These are phyloP conservation scores for Lates calcarifer DNA, from an alignment of 2,113 vertebrate genomes.

Conservation along the genomic window DNA sequence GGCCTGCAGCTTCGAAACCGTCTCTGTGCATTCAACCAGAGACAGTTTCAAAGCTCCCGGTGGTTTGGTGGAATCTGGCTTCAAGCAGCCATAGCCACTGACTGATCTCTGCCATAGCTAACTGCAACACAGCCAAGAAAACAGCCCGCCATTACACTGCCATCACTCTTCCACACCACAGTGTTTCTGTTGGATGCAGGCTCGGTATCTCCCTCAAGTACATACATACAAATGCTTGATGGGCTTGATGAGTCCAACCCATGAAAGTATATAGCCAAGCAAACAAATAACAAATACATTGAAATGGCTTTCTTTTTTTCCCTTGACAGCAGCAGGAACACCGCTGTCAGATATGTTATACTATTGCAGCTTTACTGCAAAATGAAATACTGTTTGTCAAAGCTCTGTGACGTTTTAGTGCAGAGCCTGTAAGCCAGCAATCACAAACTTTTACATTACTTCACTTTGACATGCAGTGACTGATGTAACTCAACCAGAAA, in stretches of 20 bases:
- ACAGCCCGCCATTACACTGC: neutral
- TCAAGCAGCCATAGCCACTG: constrained; percentile 21
- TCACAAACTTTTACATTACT: constrained; percentile 48
- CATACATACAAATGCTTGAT: too few species aligned
- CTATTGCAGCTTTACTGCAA: constrained; percentile 34
- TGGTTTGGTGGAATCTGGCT: constrained; percentile 34
- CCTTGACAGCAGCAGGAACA: constrained; percentile 24
- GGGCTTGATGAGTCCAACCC: neutral
- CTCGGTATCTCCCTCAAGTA: neutral
- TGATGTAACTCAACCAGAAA: constrained; percentile 25
- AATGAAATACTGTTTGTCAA: constrained; percentile 50
- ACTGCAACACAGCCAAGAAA: constrained; percentile 22
- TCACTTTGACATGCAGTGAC: constrained; percentile 32
- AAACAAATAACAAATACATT: constrained; percentile 27
- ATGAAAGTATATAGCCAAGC: neutral
- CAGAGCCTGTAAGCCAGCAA: constrained; percentile 16
- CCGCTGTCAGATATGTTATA: constrained; percentile 33
- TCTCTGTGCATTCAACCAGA: constrained; percentile 48
- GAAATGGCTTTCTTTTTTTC: constrained; percentile 21
- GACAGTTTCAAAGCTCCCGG: neutral
- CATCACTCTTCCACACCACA: constrained; percentile 21
- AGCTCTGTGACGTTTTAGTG: constrained; percentile 26
- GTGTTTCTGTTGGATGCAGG: constrained; percentile 28
- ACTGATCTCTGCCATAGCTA: constrained; percentile 38
- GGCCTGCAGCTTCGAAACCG: too few species aligned